Conservation (phyloP, 2,888 invertebrate species). For the Alentia gelatinosa region DNA sequence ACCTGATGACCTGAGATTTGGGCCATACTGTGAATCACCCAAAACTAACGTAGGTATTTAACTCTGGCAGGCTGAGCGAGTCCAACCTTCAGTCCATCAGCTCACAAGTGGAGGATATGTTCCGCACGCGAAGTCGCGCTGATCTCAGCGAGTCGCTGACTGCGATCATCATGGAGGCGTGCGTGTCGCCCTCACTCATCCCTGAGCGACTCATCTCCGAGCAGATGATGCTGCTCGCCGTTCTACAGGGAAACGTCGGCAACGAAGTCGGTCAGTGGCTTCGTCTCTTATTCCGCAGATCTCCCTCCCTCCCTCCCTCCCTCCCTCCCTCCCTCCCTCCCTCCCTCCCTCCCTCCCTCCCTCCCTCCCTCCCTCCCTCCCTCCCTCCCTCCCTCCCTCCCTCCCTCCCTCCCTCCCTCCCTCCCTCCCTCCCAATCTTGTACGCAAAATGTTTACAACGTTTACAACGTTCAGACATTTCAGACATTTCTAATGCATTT, state of each 20-base stretch:
- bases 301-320: neutral
- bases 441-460: too few relatives aligned
- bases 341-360: neutral
- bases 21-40: too few relatives aligned
- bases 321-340: neutral
- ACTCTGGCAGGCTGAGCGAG: constrained; percentile 84
- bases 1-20: too few relatives aligned
- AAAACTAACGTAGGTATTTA: too few relatives aligned
- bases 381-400: constrained; percentile 11
- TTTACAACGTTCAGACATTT: too few relatives aligned
- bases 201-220: constrained; percentile 87
- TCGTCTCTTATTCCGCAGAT: neutral
- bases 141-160: constrained; percentile 87
- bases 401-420: constrained; percentile 20
- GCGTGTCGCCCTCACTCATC: constrained; percentile 83
- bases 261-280: constrained; percentile 90
- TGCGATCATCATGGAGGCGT: constrained; percentile 86
- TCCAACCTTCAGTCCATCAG: constrained; percentile 92
- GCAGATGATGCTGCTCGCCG: constrained; percentile 90
- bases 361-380: constrained; percentile 35
- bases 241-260: constrained; percentile 94
- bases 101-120: constrained; percentile 89
- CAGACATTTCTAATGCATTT: too few relatives aligned
- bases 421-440: constrained; percentile 52
- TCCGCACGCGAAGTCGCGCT: constrained; percentile 82